Evolutionary conservation across 2,888 invertebrate genomes (phyloP), one percentile per base, ranked within the genome.

Genomic region (Cryptocephalus primarius): DNA sequence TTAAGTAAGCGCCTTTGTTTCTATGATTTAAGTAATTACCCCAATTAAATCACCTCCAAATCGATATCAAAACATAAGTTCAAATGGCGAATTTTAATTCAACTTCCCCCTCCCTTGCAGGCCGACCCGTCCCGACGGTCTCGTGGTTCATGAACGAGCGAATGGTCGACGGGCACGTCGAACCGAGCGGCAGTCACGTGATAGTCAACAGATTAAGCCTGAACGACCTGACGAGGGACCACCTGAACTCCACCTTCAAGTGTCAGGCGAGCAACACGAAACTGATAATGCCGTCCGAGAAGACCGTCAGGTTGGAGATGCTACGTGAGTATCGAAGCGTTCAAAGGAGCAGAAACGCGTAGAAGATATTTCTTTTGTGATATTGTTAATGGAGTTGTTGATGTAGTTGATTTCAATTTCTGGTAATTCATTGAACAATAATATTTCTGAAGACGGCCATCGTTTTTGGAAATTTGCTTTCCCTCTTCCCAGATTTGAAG

Each of bases 251-350:
- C 38, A 87, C 88, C 33, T 90, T 85, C 74, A 88, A 85, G 68
- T 91, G 91, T 66, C 83, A 88, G 68, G 90, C 90, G 9, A 82
- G 85, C 48, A 91, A 91, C 67, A 90, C 90, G 40, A 86, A 89
- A 68, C 79, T 90, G 50, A 87, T 86, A 67, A 81, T 84, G 64
- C 88, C 91, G 1, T 79, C 84, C 47, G 88, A 90, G 69, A 84
- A 85, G 66, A 84, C 82, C 54, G 85, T 90, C 57, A 78, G 86
- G 59, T 76, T 90, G 59, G 89, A 90, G 68, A 80, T 91, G 76
- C 79, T 87, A 65, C 72, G 90, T 90, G 71, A 84, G 88, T 84
- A 57, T 47, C 10, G 22, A 34, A n/a, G n/a, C n/a, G 6, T 34
- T 41, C 44, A 44, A 33, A 46, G 46, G 45, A 48, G 22, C 36